Conservation (phyloP, 2,797 vertebrate species). For the Miichthys miiuy region DNA sequence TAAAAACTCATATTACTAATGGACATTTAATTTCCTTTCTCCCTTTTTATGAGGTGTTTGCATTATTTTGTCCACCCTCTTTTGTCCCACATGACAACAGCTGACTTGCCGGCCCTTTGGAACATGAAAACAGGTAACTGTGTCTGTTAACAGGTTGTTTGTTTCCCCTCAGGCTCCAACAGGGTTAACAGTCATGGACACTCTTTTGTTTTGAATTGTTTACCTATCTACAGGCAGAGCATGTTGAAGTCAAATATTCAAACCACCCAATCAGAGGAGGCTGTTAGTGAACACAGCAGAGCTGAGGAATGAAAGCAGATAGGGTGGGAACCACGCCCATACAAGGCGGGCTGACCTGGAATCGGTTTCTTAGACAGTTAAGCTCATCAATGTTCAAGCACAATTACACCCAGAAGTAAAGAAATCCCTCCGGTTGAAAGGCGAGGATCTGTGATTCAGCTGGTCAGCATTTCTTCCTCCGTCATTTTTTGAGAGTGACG, state of each 20-base stretch:
- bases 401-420: slow-evolving; percentile 34
- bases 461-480: slow-evolving; percentile 26
- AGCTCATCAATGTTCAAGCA: slow-evolving; percentile 20
- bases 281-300: slow-evolving; percentile 10
- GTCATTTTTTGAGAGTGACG: slow-evolving; percentile 44
- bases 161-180: slow-evolving; percentile 34
- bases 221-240: slow-evolving; percentile 47
- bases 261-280: slow-evolving; percentile 65
- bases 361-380: slow-evolving; percentile 15
- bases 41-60: neutral
- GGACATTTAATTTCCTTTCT: neutral
- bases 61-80: neutral
- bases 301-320: slow-evolving; percentile 52
- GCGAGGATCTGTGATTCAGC: slow-evolving; percentile 38
- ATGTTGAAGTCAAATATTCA: slow-evolving; percentile 55
- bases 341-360: slow-evolving; percentile 35
- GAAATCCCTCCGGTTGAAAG: slow-evolving; percentile 14
- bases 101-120: neutral
- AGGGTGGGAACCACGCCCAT: slow-evolving; percentile 40
- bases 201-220: slow-evolving; percentile 37
- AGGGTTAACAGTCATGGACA: slow-evolving; percentile 39
- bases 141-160: slow-evolving; percentile 22
- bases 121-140: neutral
- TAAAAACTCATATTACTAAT: neutral
- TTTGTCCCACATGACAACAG: neutral